Evolutionary conservation across 1,140 invertebrate genomes (phyloP), one percentile per base, ranked within the genome.

Genomic region (Hylyphantes graminicola): DNA sequence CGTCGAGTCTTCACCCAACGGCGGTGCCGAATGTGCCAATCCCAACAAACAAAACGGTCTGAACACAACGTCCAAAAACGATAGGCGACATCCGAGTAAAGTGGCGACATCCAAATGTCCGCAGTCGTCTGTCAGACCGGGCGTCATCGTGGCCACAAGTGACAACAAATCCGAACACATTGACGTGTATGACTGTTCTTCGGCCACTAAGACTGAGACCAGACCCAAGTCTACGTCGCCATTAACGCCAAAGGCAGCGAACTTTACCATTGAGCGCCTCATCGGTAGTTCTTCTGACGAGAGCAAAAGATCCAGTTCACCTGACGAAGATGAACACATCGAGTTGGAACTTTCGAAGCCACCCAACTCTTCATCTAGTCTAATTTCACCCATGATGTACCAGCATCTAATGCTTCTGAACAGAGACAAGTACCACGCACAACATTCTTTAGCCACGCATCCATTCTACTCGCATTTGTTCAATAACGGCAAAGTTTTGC

Each of bases 191-290:
- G 72, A 83, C 21, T 51, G 35, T 50, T 55, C 63, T 10, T 13
- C 70, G 4, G 55, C 10, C 0, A 48, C 8, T 2, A 83, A 75
- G 55, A 65, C 19, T 15, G 61, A 74, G n/a, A 35, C 74, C 12
- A 76, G 82, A 50, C 13, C 54, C 48, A 76, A 85, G 54, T 68
- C 73, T 19, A 85, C 50, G 10, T 77, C 82, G 0, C 82, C 82
- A 11, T 19, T 85, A n/a, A 85, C 82, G 0, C 74, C 84, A 0
- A 85, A 85, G 79, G 84, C 75, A 10, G 76, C 84, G 0, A 79
- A 78, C 35, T 85, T 85, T 63, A 80, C 77, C 4, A 85, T 85
- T 7, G 85, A 85, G 51, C 65, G 50, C 54, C 53, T 85, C 8
- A 85, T 85, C 50, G 78, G 85, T 68, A 65, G 11, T 15, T 70